Evolutionary conservation across 2,113 vertebrate genomes (phyloP).

Genomic region (Dipodomys stephensi): DNA sequence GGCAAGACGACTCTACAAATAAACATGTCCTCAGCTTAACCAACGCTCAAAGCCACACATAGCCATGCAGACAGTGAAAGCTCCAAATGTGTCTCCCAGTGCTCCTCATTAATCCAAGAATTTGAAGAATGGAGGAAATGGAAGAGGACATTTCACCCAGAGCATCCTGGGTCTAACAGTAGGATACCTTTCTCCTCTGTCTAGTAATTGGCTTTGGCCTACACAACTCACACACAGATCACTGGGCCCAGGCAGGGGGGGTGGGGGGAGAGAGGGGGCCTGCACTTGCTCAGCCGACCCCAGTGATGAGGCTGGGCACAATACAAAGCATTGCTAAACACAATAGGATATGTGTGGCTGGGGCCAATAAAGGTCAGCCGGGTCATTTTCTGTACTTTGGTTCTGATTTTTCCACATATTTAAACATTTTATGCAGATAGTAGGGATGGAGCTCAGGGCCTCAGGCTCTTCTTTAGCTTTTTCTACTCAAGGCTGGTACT

Average conservation of each 20-base stretch:
- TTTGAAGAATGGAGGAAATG: background rate
- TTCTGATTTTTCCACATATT: too few species aligned
- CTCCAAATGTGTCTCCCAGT: background rate
- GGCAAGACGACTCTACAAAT: constrained; percentile 10
- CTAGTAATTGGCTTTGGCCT: background rate
- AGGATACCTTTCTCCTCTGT: accelerated
- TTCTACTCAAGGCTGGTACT: too few species aligned
- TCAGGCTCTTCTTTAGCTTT: too few species aligned
- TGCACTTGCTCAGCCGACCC: accelerated
- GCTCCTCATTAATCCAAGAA: background rate
- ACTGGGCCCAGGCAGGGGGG: accelerated
- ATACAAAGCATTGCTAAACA: background rate
- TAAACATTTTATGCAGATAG: too few species aligned
- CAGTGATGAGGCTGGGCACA: accelerated
- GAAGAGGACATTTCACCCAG: background rate
- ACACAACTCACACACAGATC: background rate
- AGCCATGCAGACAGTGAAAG: accelerated
- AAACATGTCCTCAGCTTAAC: background rate
- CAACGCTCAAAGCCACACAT: background rate
- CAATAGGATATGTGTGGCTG: accelerated
- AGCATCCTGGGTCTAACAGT: accelerated
- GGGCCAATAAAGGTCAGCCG: too few species aligned
- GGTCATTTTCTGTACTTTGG: background rate
- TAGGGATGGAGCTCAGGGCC: too few species aligned
- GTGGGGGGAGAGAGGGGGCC: background rate